Percentiles rank a stretch among this genome's conserved stretches.
phyloP scores from a whole-genome alignment of 2,888 invertebrate species.

The Tenthredo livida region DNA sequence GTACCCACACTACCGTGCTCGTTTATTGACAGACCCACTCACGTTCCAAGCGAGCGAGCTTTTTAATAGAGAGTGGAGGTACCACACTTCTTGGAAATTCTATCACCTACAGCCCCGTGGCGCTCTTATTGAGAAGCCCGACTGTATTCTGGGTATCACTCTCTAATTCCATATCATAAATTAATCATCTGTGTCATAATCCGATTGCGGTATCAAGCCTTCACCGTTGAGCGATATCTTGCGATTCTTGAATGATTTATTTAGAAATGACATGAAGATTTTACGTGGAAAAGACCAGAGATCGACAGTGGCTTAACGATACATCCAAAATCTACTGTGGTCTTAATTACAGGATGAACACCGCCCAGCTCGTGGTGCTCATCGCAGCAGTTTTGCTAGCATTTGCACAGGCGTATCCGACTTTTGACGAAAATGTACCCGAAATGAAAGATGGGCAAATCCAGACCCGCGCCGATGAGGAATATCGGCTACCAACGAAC shows the following conservation, averaged over 20 bases:
- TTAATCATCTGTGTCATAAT: constrained; percentile 17
- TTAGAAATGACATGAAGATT: not conserved
- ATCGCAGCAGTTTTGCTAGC: not conserved
- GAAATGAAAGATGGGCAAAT: not conserved
- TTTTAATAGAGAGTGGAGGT: too few relatives aligned
- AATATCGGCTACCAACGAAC: constrained; percentile 79
- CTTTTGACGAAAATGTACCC: not conserved
- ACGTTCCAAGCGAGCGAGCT: too few relatives aligned
- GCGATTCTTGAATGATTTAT: not conserved
- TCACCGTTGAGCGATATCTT: not conserved
- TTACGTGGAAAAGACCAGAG: not conserved
- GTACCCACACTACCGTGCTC: too few relatives aligned
- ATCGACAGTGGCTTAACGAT: not conserved
- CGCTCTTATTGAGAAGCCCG: too few relatives aligned
- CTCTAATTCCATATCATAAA: constrained; percentile 10
- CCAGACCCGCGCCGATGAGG: constrained; percentile 43
- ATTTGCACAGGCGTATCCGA: constrained; percentile 7
- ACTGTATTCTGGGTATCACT: not conserved
- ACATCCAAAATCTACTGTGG: not conserved
- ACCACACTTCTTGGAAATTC: too few relatives aligned
- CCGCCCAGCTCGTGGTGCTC: constrained; percentile 11
- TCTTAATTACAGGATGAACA: constrained; percentile 23
- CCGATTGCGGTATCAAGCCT: not conserved
- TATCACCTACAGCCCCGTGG: too few relatives aligned
- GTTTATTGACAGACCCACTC: too few relatives aligned